phyloP scores from a whole-genome alignment of 2,113 vertebrate genomes.

The Pavo muticus region DNA sequence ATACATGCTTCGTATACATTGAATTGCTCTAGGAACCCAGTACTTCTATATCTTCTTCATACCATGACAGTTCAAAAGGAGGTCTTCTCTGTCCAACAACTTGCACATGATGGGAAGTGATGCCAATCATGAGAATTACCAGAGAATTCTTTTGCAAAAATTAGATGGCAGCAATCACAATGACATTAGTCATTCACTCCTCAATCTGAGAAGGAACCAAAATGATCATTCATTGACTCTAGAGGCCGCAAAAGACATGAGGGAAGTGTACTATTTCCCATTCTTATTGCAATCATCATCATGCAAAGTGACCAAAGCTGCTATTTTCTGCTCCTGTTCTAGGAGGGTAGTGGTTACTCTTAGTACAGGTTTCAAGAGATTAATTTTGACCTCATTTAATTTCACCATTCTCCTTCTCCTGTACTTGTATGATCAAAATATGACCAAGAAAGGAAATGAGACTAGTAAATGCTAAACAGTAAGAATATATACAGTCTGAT shows the following conservation, averaged over 20 bases:
- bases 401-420: neutral
- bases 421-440: neutral
- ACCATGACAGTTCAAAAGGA: constrained; percentile 6
- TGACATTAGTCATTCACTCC: constrained; percentile 64
- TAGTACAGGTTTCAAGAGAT: neutral
- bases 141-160: constrained; percentile 25
- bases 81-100: neutral
- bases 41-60: constrained; percentile 23
- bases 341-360: neutral
- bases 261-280: constrained; percentile 42
- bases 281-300: neutral
- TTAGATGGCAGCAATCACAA: constrained; percentile 64
- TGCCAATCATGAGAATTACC: constrained; percentile 48
- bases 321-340: constrained; percentile 29
- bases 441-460: neutral
- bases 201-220: constrained; percentile 54
- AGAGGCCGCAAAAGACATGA: constrained; percentile 20
- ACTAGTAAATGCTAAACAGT: neutral
- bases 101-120: constrained; percentile 70
- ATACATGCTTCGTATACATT: constrained; percentile 37
- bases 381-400: neutral
- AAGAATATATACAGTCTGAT: neutral
- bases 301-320: constrained; percentile 13
- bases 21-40: constrained; percentile 11
- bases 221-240: constrained; percentile 30